Base-by-base conservation (phyloP, 2,888 invertebrate genomes). In the Hermaeophaga mercurialis region DNA sequence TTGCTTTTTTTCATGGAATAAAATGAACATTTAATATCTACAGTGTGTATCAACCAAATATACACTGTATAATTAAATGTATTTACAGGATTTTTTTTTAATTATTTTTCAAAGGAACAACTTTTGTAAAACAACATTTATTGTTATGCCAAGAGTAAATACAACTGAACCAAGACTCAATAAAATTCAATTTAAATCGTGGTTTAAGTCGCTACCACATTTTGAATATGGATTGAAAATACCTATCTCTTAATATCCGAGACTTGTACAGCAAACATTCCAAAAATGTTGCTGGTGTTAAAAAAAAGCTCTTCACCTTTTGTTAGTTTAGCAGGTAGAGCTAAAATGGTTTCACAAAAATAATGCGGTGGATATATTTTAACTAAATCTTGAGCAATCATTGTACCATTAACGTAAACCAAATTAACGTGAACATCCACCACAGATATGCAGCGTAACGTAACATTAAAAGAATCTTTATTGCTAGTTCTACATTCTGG, bases 341-440 rank as follows among this genome's bases (percentile, higher is more conserved):
- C 52, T 18, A 52, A 26, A 31, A 52, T 26, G 3, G 34, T 52
- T n/a, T 43, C 52, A 9, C 52, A 52, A 34, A 52, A 52, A 19
- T 17, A 18, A 3, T 43, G 31, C 9, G 43, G 52, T 3, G 52
- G 52, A 17, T 52, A 52, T 24, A 52, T 34, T 24, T 43, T 52
- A 1, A 22, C 17, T 18, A 52, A 34, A 52, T 52, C 34, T 44
- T 34, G 22, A 19, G 52, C 52, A 18, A 33, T 33, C 7, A 44
- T 28, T 3, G 52, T 52, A 1, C 43, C 43, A 44, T 52, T 52
- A 1, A 43, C 15, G 24, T 19, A 34, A 2, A 34, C 7, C 17
- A 52, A 44, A 36, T 52, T 43, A 1, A 17, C 43, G 34, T 34
- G 44, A 3, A 52, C 33, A 12, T 44, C 44, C 11, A 44, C 6